Evolutionary conservation across 2,113 vertebrate genomes (phyloP), one percentile per base, ranked within the genome.

Genomic region (Chlamydotis undulata): DNA sequence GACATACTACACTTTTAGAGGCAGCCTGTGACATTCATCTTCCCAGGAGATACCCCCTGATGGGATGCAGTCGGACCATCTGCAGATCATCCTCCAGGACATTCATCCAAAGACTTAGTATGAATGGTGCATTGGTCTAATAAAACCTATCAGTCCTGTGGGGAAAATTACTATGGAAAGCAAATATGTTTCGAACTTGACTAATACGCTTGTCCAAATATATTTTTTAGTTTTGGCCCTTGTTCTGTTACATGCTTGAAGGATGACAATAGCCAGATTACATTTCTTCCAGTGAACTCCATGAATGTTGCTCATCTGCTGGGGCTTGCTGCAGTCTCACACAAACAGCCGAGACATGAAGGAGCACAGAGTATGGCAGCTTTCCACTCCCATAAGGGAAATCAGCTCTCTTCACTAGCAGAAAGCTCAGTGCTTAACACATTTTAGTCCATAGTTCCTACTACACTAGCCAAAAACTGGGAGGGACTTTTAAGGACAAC

Each of bases 361-460:
- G 17, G 16, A 78, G 19, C 16, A 39, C 0, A 0, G 12, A 55
- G 24, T 11, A 35, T 14, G 24, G n/a, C 14, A 53, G 15, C 29
- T 73, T 82, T 81, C 55, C 10, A 52, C 17, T 85, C 19, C 33
- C 50, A 26, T 19, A 17, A 18, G 24, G 55, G n/a, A 89, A 78
- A 86, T 59, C 28, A 52, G 17, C 23, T 71, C 12, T 37, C 18
- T 82, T 56, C 61, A 17, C 41, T 75, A 91, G n/a, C 23, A 75
- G 23, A 50, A 82, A 78, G 18, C 24, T 45, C 60, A 50, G 29
- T 43, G 14, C 65, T 31, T n/a, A 59, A 52, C n/a, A 6, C 6
- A 24, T 64, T 85, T 87, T 82, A 49, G 7, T 39, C 25, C 24
- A 28, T 8, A 69, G 45, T 31, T 56, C 16, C 52, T 79, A 50